Base-by-base conservation (phyloP, 2,797 vertebrate genomes). In the Urosaurus nigricauda region DNA sequence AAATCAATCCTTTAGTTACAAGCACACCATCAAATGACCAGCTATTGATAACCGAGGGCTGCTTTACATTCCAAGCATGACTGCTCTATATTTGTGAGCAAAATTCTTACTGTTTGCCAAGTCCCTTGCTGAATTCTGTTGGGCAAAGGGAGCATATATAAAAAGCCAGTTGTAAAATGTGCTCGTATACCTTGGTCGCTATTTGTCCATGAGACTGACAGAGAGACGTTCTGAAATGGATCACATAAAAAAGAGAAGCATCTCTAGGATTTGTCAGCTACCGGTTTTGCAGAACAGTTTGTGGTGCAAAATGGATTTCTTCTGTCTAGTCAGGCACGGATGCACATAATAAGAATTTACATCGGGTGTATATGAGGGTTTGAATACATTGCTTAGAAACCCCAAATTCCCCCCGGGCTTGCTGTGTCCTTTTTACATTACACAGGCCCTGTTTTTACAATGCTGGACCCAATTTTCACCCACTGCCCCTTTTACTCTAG, bases 1-100 rank as follows among this genome's bases (percentile, higher is more conserved):
- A 89, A 86, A 89, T 89, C 88, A 86, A 86, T 89, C 84, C 88
- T 75, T 89, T 89, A 85, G 78, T 89, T 89, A 85, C 56, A 86
- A 81, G 84, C 79, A 0, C 35, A 65, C 78, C 56, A 86, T 35
- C 43, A 75, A 82, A 86, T 89, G 84, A 82, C 88, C 84, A 68
- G 47, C 88, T 77, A 75, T 77, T 40, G 84, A 86, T 81, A 89
- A 40, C 60, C 5, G 35, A 77, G 17, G n/a, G 6, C 43, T 75
- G 70, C 26, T 86, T 86, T 68, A 77, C 79, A 86, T 89, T 82
- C 79, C 1, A 26, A 82, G 70, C 84, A 75, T 85, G 70, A 9
- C 79, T 56, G 70, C 43, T n/a, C 85, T 86, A 82, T 89, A 65
- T 75, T 77, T 74, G 47, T 56, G n/a, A 77, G 43, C 71, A 53